A percentile compares a stretch with the other conserved stretches of the same genome.
phyloP scores from a whole-genome alignment of 2,888 invertebrate genomes.

The Ophioninae sp. region DNA sequence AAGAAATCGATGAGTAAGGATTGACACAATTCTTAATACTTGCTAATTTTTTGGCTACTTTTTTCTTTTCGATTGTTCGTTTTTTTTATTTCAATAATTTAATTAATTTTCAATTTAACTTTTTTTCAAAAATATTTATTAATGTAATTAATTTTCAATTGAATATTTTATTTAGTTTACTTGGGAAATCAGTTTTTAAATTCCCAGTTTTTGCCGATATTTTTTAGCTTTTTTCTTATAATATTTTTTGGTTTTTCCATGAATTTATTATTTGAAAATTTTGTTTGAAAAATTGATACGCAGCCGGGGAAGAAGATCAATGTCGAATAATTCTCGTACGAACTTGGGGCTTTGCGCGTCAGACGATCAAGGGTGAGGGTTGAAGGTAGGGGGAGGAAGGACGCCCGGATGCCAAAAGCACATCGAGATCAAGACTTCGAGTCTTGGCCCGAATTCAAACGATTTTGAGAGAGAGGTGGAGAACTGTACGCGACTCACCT shows the following conservation, averaged over 20 bases:
- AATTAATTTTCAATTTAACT: too few species aligned
- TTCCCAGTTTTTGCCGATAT: neutral
- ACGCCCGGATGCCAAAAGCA: slow-evolving; percentile 44
- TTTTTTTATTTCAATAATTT: too few species aligned
- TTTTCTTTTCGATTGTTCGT: too few species aligned
- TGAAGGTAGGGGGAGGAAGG: neutral
- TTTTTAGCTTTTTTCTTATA: neutral
- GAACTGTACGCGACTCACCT: slow-evolving; percentile 31
- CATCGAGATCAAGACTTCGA: slow-evolving; percentile 33
- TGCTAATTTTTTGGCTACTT: too few species aligned
- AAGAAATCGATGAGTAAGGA: too few species aligned
- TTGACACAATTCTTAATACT: too few species aligned
- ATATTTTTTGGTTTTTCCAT: neutral
- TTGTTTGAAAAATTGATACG: slow-evolving; percentile 19
- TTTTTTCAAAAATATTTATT: too few species aligned
- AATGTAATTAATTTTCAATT: too few species aligned
- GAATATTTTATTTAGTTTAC: too few species aligned
- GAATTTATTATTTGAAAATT: neutral
- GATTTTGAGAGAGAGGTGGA: slow-evolving; percentile 32
- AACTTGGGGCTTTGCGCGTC: slow-evolving; percentile 41
- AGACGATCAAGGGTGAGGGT: slow-evolving; percentile 22
- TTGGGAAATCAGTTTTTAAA: too few species aligned
- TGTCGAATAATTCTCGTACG: slow-evolving; percentile 46
- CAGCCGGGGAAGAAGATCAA: slow-evolving; percentile 25
- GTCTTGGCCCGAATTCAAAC: slow-evolving; percentile 59